Conservation (phyloP, 2,113 vertebrate genomes). For the Sapayoa aenigma region DNA sequence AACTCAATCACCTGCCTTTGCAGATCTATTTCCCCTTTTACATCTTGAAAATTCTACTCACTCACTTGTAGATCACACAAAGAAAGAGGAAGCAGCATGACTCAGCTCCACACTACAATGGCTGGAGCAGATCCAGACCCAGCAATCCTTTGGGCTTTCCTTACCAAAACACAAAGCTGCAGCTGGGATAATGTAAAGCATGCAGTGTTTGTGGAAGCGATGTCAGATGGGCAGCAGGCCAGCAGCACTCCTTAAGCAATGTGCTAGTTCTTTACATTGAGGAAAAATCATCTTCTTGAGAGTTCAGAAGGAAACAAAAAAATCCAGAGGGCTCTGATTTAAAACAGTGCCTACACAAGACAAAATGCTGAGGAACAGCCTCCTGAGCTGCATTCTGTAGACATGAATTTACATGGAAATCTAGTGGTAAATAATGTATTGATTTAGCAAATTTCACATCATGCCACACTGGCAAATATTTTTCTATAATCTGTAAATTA, state of each 20-base stretch:
- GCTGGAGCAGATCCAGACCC: slow-evolving; percentile 45
- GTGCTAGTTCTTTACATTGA: neutral
- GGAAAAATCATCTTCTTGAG: neutral
- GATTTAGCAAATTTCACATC: neutral
- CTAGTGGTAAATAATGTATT: neutral
- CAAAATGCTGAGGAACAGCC: neutral
- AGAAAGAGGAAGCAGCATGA: slow-evolving; percentile 59
- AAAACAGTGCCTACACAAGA: neutral
- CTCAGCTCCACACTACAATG: slow-evolving; percentile 63
- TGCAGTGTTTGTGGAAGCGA: slow-evolving; percentile 17
- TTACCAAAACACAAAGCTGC: slow-evolving; percentile 47
- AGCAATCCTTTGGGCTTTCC: slow-evolving; percentile 48
- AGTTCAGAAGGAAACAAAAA: neutral
- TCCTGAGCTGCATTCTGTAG: neutral
- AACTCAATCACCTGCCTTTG: neutral
- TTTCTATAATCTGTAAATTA: neutral
- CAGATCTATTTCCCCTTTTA: neutral
- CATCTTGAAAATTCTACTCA: slow-evolving; percentile 37
- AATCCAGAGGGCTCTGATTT: neutral
- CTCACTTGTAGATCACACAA: slow-evolving; percentile 6
- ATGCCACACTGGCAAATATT: neutral
- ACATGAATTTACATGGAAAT: neutral
- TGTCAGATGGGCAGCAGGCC: slow-evolving; percentile 31
- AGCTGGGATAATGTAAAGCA: slow-evolving; percentile 40
- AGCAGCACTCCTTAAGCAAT: neutral